Evolutionary conservation across 2,888 invertebrate species (phyloP), one percentile per base, ranked within the genome.

Genomic region (Hoplodrina ambigua): DNA sequence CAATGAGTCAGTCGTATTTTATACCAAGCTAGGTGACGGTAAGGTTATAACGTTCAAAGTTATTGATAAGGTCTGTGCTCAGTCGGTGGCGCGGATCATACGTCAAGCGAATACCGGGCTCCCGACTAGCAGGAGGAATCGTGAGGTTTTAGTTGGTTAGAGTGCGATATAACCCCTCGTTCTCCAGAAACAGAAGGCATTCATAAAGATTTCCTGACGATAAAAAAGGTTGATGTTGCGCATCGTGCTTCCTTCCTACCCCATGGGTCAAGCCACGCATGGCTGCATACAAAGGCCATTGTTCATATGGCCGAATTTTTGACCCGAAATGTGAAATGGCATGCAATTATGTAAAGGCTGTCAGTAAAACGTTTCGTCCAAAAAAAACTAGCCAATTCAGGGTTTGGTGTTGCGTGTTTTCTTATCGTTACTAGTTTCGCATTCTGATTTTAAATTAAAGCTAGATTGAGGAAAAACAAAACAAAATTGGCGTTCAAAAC

Each of bases 271-370:
- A 41, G n/a, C 0, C 57, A 76, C 44, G 75, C 62, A 56, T 60
- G 53, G 53, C 17, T 70, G 62, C 55, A 56, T 30, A 49, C n/a
- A 55, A 79, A 79, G 77, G 75, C 60, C 75, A 70, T 66, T 75
- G 62, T 70, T 54, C 60, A 44, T 66, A 46, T 41, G 44, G 30
- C 30, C 53, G 37, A 69, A 75, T 66, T 11, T 66, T 63, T 56
- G 11, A 62, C 73, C 52, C 52, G 15, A 61, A 64, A 70, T 78
- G 33, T 67, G 33, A 66, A 78, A 66, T 59, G 44, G 25, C 49
- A 46, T 25, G 57, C 57, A 55, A 56, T 79, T 71, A 70, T 41
- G 33, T 58, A 79, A 71, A 75, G 41, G 60, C 55, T 57, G 63
- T 50, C 49, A 52, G 19, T 67, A 25, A 64, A 68, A 59, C 6